Base-by-base conservation (phyloP, 1,140 invertebrate genomes). In the Drosophila hydei region DNA sequence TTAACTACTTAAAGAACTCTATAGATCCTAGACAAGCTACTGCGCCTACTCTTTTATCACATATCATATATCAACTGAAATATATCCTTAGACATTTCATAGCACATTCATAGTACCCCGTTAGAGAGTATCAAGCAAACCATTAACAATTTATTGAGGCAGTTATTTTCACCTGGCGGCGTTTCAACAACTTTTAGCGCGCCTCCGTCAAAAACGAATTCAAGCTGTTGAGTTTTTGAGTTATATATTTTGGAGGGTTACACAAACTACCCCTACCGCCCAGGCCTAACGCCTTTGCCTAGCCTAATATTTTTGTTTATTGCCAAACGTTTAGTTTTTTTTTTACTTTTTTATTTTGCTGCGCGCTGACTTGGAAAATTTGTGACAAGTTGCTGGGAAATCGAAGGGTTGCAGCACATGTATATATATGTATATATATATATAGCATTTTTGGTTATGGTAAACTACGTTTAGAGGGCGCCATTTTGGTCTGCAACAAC, bases 361-460 rank as follows among this genome's bases (percentile, higher is more conserved):
- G 68, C 36, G 80, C 80, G 76, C 80, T 84, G 68, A 51, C 64
- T 55, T 56, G 80, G 80, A 84, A 84, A 84, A 84, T 84, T 79
- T 59, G 68, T 85, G 64, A 77, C 76, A 70, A 58, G 38, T 47
- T 60, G 58, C 21, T 27, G 61, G 72, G 65, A 64, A 64, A 58
- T 71, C 36, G 56, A 73, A 76, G 83, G 81, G 81, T 70, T 79
- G 75, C 60, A 73, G 61, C 23, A 16, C 7, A 16, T 25, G 23
- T 14, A 23, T 14, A 16, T 50, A 30, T n/a, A 50, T 8, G 14
- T 21, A 48, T 14, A 8, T 50, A 48, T 47, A 7, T 14, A 50
- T 60, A 58, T 45, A 60, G 43, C 51, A 63, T 64, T 77, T 80
- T 69, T 19, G 18, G 40, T 8, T 67, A 75, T 63, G 67, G 14